Conservation (phyloP, 1,140 invertebrate species). For the Riptortus pedestris region DNA sequence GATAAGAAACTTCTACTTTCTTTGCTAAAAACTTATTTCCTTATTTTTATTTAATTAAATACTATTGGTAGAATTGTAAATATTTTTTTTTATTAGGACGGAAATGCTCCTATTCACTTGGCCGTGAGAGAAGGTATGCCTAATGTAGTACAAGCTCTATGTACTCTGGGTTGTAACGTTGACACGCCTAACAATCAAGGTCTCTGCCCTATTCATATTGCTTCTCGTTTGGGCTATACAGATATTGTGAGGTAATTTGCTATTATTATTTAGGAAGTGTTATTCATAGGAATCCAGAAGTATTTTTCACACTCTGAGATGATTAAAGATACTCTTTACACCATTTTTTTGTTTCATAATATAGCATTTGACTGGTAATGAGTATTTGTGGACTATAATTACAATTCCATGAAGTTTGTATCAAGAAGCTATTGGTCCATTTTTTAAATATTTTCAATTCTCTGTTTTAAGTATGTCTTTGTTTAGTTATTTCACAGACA, state of each 20-base stretch:
- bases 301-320: too few species aligned
- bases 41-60: neutral
- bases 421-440: too few species aligned
- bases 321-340: neutral
- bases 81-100: constrained; percentile 43
- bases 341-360: neutral
- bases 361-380: too few species aligned
- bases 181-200: constrained; percentile 58
- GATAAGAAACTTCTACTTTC: neutral
- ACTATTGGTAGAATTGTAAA: neutral
- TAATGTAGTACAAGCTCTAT: constrained; percentile 58
- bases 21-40: neutral
- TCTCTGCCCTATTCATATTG: constrained; percentile 61
- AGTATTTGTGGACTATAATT: too few species aligned
- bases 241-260: constrained; percentile 51
- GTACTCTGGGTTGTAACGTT: constrained; percentile 60
- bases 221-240: constrained; percentile 60
- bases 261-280: too few species aligned
- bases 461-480: too few species aligned
- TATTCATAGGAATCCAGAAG: too few species aligned
- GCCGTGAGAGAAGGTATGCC: constrained; percentile 57
- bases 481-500: too few species aligned
- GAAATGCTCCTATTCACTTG: constrained; percentile 65
- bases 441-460: too few species aligned
- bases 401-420: too few species aligned